Evolutionary conservation across 2,797 vertebrate species (phyloP).

Genomic region (Pogonophryne albipinna): DNA sequence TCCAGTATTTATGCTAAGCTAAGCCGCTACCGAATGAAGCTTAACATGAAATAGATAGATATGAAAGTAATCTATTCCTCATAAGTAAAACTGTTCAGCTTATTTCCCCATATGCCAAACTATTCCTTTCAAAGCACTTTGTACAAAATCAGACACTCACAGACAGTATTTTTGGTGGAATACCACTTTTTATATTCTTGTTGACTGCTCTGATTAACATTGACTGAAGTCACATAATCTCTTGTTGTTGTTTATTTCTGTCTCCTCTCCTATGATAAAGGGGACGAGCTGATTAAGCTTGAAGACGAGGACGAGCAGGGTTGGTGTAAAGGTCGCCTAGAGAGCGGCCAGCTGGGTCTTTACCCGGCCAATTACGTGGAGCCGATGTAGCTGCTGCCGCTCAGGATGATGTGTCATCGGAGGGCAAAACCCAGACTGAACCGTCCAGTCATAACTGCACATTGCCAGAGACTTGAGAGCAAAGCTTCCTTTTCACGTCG

Average conservation of each 20-base stretch:
- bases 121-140: background rate
- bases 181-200: slow-evolving; percentile 1
- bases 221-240: background rate
- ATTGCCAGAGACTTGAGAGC: slow-evolving; percentile 79
- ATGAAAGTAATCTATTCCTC: background rate
- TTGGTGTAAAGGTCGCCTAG: slow-evolving; percentile 97
- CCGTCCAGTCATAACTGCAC: slow-evolving; percentile 86
- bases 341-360: slow-evolving; percentile 92
- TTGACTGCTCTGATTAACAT: background rate
- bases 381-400: slow-evolving; percentile 83
- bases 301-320: slow-evolving; percentile 98
- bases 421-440: slow-evolving; percentile 85
- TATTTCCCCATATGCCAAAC: background rate
- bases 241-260: slow-evolving; percentile 4
- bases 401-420: slow-evolving; percentile 66
- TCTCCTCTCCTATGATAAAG: slow-evolving; percentile 71
- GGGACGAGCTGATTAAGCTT: slow-evolving; percentile 95
- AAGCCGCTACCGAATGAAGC: background rate
- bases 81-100: background rate
- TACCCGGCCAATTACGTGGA: slow-evolving; percentile 98
- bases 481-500: slow-evolving; percentile 66
- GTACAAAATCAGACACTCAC: no score
- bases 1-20: slow-evolving; percentile 11
- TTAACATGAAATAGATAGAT: background rate
- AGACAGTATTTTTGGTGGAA: background rate